Evolutionary conservation across 2,888 invertebrate species (phyloP), one percentile per base, ranked within the genome.

Genomic region (Limulus polyphemus): DNA sequence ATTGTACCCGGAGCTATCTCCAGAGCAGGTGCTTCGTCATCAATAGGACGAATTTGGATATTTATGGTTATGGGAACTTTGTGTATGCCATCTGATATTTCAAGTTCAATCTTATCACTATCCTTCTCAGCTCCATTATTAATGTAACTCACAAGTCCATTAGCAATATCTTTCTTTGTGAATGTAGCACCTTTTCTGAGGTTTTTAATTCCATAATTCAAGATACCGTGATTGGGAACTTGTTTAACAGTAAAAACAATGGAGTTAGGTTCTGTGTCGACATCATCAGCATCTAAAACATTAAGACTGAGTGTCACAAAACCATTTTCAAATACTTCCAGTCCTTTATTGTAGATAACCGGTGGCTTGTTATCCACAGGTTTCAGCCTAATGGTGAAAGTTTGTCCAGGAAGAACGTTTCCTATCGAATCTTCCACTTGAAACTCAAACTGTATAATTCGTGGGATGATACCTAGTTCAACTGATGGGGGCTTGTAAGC

Each of bases 351-450:
- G 52, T 68, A 70, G 1, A 77, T 71, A 32, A 68, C 62, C 10
- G 76, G 76, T 2, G 76, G 75, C 59, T 74, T 71, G 63, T 76
- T 75, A 63, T 76, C 71, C 12, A 76, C 71, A 11, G 77, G 75
- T 50, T 72, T 71, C 7, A 77, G 65, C n/a, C 71, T 62, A 17
- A 76, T 72, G 14, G 69, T 72, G 61, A 76, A 75, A 5, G 67
- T 65, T 64, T 76, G 75, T 63, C 72, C 71, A 14, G 68, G 67
- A 4, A 75, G 66, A 11, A 69, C 58, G 65, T 77, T 77, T 11
- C 74, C 73, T n/a, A 72, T 69, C 12, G 70, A 64, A 62, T 77
- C 77, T 60, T 72, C 69, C 7, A 75, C 76, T 58, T 71, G 70
- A 62, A 73, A 76, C 59, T 70, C 69, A 67, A 76, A 73, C 62